phyloP scores from a whole-genome alignment of 2,113 vertebrate genomes.

The Tyto alba region DNA sequence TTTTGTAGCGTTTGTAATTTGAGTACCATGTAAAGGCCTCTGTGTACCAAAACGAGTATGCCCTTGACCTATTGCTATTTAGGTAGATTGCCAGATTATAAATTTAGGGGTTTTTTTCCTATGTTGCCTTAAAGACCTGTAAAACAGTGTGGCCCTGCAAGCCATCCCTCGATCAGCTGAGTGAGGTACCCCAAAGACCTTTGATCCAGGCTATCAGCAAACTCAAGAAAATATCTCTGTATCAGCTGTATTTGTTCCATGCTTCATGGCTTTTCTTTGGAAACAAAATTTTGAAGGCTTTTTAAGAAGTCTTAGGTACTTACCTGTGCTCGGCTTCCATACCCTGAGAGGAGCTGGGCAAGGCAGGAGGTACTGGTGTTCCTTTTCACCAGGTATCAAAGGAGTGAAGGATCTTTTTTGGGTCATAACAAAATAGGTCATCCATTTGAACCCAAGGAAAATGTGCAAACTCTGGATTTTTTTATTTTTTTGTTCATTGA shows the following conservation, averaged over 20 bases:
- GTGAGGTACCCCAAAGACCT: neutral
- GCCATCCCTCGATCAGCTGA: neutral
- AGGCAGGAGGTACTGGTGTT: neutral
- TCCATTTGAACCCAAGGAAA: neutral
- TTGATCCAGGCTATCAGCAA: neutral
- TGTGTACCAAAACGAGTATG: neutral
- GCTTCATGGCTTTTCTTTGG: neutral
- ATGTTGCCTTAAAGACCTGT: neutral
- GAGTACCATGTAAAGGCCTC: neutral
- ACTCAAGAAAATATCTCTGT: neutral
- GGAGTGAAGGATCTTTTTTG: neutral
- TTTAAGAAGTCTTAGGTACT: neutral
- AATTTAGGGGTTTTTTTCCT: neutral
- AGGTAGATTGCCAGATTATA: neutral
- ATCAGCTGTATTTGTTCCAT: neutral
- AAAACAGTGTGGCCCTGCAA: neutral
- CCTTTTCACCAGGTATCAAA: neutral
- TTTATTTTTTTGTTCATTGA: neutral
- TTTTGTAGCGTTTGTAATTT: neutral
- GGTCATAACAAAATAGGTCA: neutral
- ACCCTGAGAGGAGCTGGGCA: neutral
- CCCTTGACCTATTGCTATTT: slow-evolving; percentile 23
- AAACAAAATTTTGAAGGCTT: neutral
- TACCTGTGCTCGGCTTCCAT: neutral
- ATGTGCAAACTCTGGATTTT: neutral